These are phyloP conservation scores for Zelostemma sp. DNA, from an alignment of 1,140 invertebrate species.

Conservation along the genomic window DNA sequence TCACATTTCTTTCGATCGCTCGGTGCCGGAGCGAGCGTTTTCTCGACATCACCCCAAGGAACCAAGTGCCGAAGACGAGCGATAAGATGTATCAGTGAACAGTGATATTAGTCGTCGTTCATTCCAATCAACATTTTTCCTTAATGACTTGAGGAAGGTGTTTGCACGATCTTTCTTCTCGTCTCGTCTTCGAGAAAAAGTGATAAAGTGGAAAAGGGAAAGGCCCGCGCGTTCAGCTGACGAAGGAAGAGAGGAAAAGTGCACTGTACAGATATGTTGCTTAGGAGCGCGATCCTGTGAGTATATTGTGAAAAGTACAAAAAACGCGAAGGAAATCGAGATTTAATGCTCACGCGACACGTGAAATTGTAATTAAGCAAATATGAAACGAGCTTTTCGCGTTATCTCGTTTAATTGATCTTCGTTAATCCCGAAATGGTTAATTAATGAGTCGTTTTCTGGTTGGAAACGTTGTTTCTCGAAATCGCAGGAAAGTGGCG, in stretches of 20 bases:
- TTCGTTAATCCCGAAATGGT: no score
- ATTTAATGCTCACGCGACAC: no score
- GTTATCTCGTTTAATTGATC: no score
- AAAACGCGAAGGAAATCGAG: no score
- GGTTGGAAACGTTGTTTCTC: no score
- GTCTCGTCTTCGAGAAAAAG: conserved; percentile 29
- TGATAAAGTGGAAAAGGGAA: conserved; percentile 38
- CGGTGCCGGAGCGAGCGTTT: conserved; percentile 34
- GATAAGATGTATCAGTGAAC: conserved; percentile 55
- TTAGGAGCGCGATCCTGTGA: conserved; percentile 61
- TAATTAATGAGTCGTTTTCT: no score
- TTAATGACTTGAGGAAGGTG: conserved; percentile 6
- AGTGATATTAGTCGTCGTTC: conserved; percentile 56
- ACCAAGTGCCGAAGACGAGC: conserved; percentile 44
- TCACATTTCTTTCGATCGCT: conserved; percentile 39
- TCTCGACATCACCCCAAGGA: conserved; percentile 14
- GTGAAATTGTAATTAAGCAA: no score
- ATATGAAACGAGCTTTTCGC: no score
- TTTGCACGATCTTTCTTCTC: conserved; percentile 20
- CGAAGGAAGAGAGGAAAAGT: conserved; percentile 52
- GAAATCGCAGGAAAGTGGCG: no score
- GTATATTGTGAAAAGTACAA: conserved; percentile 39
- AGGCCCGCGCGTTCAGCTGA: conserved; percentile 28
- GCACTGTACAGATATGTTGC: conserved; percentile 64
- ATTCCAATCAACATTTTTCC: no score